Percentiles rank a stretch among this genome's conserved stretches.
Conservation (phyloP, 2,888 invertebrate species). For the Plebejus melissa region DNA sequence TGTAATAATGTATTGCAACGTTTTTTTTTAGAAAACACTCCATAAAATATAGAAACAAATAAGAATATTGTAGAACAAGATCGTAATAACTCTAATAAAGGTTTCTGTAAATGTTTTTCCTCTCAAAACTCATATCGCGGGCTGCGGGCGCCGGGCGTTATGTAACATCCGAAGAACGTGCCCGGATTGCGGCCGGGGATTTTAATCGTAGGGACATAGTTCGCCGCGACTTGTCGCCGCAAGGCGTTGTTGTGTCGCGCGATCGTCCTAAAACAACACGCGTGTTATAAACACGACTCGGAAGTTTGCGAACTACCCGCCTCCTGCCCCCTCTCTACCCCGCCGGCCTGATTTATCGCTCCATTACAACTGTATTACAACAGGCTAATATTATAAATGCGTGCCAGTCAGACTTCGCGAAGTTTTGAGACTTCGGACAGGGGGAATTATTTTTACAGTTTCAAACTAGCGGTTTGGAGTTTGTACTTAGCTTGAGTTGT, state of each 20-base stretch:
- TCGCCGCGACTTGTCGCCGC: conserved; percentile 15
- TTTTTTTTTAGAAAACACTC: not conserved
- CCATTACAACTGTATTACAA: conserved; percentile 26
- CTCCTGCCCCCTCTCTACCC: not conserved
- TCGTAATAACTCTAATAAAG: not conserved
- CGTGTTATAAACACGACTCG: conserved; percentile 16
- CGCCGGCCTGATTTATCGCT: conserved; percentile 16
- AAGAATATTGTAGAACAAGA: not conserved
- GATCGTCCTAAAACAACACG: conserved; percentile 25
- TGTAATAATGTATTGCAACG: no score
- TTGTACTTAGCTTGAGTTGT: not conserved
- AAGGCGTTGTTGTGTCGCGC: not conserved
- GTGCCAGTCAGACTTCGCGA: not conserved
- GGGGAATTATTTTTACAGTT: not conserved
- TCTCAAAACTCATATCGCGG: conserved; percentile 1
- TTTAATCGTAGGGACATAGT: not conserved
- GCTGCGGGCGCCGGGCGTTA: not conserved
- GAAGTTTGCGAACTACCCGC: conserved; percentile 6
- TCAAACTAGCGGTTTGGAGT: not conserved
- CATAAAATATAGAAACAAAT: not conserved
- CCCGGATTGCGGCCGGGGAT: not conserved
- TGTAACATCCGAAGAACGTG: conserved; percentile 6
- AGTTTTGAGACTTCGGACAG: not conserved
- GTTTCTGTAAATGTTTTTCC: conserved; percentile 13
- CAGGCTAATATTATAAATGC: conserved; percentile 24